Percentiles rank a stretch among this genome's conserved stretches.
Evolutionary conservation across 2,888 invertebrate species (phyloP).

Genomic region (Oligia latruncula): DNA sequence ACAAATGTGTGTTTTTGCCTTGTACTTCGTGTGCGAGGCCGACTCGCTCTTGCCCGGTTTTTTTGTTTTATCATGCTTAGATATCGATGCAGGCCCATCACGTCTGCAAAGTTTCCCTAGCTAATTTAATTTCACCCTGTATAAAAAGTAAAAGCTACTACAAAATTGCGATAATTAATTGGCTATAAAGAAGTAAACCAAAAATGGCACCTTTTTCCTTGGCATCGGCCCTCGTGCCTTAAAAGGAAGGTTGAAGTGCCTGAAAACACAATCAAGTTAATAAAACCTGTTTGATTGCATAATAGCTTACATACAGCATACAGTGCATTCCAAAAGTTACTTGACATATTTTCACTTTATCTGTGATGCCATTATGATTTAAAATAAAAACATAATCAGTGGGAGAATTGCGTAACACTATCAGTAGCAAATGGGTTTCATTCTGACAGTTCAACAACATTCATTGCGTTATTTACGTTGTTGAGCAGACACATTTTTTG

Average conservation of each 20-base stretch:
- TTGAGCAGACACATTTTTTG: too few species aligned
- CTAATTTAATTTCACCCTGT: background rate
- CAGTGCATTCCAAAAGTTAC: background rate
- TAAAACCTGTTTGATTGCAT: conserved; percentile 25
- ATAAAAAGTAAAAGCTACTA: background rate
- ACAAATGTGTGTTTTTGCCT: too few species aligned
- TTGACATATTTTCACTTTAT: background rate
- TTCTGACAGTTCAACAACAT: too few species aligned
- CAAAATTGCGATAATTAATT: conserved; percentile 1
- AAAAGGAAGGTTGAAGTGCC: conserved; percentile 9
- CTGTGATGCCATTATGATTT: background rate
- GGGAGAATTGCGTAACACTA: too few species aligned
- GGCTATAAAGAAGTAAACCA: background rate
- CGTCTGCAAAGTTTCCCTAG: background rate
- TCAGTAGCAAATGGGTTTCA: too few species aligned
- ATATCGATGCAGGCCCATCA: background rate
- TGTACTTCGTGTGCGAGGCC: too few species aligned
- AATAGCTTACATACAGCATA: conserved; percentile 13
- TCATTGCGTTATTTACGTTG: too few species aligned
- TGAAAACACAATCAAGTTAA: background rate
- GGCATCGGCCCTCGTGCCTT: background rate
- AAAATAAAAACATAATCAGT: too few species aligned
- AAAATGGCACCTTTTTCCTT: conserved; percentile 12
- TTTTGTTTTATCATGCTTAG: background rate
- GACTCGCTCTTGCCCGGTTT: background rate